Conservation (phyloP, 2,888 invertebrate genomes). For the Leucophenga maculata region DNA sequence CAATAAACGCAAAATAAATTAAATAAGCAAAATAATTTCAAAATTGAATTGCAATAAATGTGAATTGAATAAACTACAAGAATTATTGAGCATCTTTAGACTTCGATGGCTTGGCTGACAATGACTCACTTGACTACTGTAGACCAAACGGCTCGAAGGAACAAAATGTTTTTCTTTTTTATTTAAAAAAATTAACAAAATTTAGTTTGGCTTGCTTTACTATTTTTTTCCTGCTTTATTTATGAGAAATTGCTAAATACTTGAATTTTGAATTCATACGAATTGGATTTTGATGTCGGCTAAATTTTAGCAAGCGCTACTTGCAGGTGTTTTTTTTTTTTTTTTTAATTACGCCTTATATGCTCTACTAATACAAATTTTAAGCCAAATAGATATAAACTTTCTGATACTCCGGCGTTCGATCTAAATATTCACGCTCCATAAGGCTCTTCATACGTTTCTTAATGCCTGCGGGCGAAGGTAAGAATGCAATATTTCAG, state of each 20-base stretch:
- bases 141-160: too few relatives aligned
- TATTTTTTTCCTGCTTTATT: neutral
- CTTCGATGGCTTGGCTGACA: too few relatives aligned
- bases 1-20: too few relatives aligned
- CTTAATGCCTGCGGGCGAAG: constrained; percentile 98
- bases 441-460: constrained; percentile 99
- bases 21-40: too few relatives aligned
- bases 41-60: too few relatives aligned
- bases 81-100: too few relatives aligned
- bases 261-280: constrained; percentile 5
- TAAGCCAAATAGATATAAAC: constrained; percentile 96
- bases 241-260: neutral
- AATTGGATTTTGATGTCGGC: neutral
- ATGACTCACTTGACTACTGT: too few relatives aligned
- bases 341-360: constrained; percentile 1
- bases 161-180: too few relatives aligned
- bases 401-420: constrained; percentile 97
- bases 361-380: constrained; percentile 58
- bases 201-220: too few relatives aligned
- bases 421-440: constrained; percentile 97
- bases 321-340: constrained; percentile 22
- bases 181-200: too few relatives aligned
- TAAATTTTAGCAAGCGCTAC: too few relatives aligned
- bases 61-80: too few relatives aligned
- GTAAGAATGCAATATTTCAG: constrained; percentile 96